phyloP scores from a whole-genome alignment of 2,888 invertebrate genomes.

The Kuschelorhynchus macadamiae region DNA sequence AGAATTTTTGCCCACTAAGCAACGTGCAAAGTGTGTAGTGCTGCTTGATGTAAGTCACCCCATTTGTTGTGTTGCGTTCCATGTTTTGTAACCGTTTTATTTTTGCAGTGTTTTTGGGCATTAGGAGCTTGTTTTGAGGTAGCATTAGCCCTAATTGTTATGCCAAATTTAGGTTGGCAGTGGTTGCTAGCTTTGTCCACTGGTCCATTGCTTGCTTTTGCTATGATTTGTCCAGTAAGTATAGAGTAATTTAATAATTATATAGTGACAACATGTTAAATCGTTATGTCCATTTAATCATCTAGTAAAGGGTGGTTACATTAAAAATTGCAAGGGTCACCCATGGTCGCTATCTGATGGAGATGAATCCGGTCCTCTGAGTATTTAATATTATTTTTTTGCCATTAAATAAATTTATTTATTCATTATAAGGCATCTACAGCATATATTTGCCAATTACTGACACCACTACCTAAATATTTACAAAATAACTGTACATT shows the following conservation, averaged over 20 bases:
- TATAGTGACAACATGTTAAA: too few relatives aligned
- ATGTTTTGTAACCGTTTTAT: slow-evolving; percentile 26
- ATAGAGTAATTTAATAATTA: slow-evolving; percentile 18
- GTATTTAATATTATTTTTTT: too few relatives aligned
- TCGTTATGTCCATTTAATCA: too few relatives aligned
- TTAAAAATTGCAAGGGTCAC: too few relatives aligned
- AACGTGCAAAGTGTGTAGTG: slow-evolving; percentile 95
- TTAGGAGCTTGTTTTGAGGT: slow-evolving; percentile 95
- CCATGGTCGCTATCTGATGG: too few relatives aligned
- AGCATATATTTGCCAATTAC: too few relatives aligned
- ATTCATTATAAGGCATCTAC: too few relatives aligned
- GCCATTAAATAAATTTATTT: too few relatives aligned
- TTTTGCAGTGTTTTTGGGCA: slow-evolving; percentile 93
- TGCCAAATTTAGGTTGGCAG: slow-evolving; percentile 93
- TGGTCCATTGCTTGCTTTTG: slow-evolving; percentile 88
- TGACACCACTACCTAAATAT: too few relatives aligned
- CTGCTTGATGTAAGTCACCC: slow-evolving; percentile 86
- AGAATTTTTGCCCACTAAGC: slow-evolving; percentile 94
- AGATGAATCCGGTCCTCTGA: too few relatives aligned
- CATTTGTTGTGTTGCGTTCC: slow-evolving; percentile 30
- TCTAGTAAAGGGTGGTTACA: too few relatives aligned
- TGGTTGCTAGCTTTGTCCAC: slow-evolving; percentile 94
- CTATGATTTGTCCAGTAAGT: slow-evolving; percentile 83
- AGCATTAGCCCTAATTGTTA: slow-evolving; percentile 88
- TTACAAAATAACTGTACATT: too few relatives aligned